Percentiles rank a stretch among this genome's conserved stretches.
phyloP scores from a whole-genome alignment of 2,113 vertebrate genomes.

The Chamaea fasciata region DNA sequence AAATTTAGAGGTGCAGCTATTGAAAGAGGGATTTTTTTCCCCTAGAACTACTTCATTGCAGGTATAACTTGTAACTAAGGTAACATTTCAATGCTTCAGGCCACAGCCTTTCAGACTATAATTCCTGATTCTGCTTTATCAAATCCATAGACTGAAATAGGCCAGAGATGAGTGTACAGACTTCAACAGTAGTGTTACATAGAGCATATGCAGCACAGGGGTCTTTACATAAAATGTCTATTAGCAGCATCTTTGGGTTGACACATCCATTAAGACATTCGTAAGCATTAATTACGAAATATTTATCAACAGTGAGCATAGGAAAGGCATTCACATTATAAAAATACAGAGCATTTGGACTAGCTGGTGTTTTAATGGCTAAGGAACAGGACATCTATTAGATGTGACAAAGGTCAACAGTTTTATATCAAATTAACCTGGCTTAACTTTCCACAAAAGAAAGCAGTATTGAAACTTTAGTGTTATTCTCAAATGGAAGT shows the following conservation, averaged over 20 bases:
- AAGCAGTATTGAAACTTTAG: conserved; percentile 46
- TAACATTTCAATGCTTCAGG: conserved; percentile 39
- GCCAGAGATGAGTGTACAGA: conserved; percentile 10
- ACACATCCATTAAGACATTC: conserved; percentile 63
- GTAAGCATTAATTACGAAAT: conserved; percentile 61
- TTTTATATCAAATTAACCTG: conserved; percentile 51
- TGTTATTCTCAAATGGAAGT: conserved; percentile 26
- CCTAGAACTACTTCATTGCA: conserved; percentile 5
- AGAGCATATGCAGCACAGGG: conserved; percentile 8
- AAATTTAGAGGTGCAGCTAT: background rate
- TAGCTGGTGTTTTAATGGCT: background rate
- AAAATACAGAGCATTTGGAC: conserved; percentile 49
- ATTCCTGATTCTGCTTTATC: conserved; percentile 24
- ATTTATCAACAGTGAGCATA: background rate
- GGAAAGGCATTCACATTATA: conserved; percentile 49
- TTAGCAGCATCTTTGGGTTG: conserved; percentile 75
- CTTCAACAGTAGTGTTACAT: conserved; percentile 25
- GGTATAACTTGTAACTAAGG: background rate
- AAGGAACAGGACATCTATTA: conserved; percentile 63
- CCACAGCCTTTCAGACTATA: background rate
- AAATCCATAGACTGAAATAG: background rate
- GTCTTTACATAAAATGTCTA: conserved; percentile 31
- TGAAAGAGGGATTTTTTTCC: background rate
- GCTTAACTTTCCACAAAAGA: conserved; percentile 63
- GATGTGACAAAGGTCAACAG: conserved; percentile 54